Evolutionary conservation across 2,797 vertebrate species (phyloP), one percentile per base, ranked within the genome.

Genomic region (Hoplostethus mediterraneus): DNA sequence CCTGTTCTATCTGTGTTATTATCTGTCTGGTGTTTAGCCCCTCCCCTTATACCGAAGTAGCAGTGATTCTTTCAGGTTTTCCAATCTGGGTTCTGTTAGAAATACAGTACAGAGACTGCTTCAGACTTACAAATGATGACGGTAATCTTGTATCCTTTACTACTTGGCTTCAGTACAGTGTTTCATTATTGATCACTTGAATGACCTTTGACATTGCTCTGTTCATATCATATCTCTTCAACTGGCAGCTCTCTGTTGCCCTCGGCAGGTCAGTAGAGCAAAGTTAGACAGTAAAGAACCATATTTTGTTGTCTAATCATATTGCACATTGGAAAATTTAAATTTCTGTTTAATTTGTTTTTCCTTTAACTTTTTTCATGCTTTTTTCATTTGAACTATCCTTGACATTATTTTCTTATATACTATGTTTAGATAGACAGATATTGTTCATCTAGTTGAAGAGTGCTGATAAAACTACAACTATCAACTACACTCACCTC

Each of bases 181-280:
- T 31, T n/a, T 67, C 42, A 6, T 54, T 68, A 67, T 64, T 63
- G 64, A 85, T 82, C 44, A 30, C 59, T 45, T 49, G 16, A 56
- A 63, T 73, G 44, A 64, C 5, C 10, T 30, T 48, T 5, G 44
- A 0, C 28, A 58, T 21, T 73, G 31, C 28, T 67, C 13, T 48
- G 55, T 30, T 45, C 40, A 57, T 13, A 64, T 55, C n/a, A 17
- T 16, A 10, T 61, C 54, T 72, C 17, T 64, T 49, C 45, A 17
- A 5, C 45, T n/a, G n/a, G 40, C 60, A 53, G 2, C 57, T 56
- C 28, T 48, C 14, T 52, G 10, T 36, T 40, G 45, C 5, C 45
- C 45, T n/a, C 0, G 16, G 45, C 44, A 64, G 49, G 36, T 31
- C 48, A 63, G 33, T 63, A 38, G 28, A 72, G 68, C 38, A 51